Evolutionary conservation across 2,113 vertebrate genomes (phyloP), one percentile per base, ranked within the genome.

Genomic region (Lichenostomus cassidix): DNA sequence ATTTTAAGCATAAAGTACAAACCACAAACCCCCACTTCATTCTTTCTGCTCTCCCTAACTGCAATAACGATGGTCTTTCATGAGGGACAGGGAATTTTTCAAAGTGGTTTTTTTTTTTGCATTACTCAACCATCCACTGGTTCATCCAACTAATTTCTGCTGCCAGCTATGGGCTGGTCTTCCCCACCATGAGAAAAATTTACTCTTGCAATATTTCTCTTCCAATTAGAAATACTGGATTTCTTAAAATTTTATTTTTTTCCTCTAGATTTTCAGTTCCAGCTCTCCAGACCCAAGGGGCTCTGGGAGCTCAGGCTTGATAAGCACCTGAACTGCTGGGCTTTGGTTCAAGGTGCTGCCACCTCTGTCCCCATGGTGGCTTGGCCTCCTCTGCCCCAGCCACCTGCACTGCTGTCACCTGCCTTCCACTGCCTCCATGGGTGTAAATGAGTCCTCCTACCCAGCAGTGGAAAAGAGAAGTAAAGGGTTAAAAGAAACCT

Each of bases 401-500:
- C 33, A 39, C 62, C 87, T 49, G 25, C 44, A 17, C 16, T 7
- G 0, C 25, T 78, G 44, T 37, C 73, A 83, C 89, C 84, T 92
- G 58, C 74, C 69, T 71, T 46, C 69, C 53, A 4, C 33, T 18
- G 53, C 53, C n/a, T 49, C 63, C 0, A 0, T 0, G 27, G 29
- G 47, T 35, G 49, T 10, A 37, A 85, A 80, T n/a, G 39, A 70
- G 6, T 2, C 24, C 31, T 68, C 56, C 33, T 19, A 5, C 29
- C 27, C 0, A 0, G 20, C 71, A 63, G 12, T 8, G 53, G 21
- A 15, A 71, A 76, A 60, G 92, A 80, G 85, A 68, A 63, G n/a
- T 0, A 78, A 96, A 93, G 95, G 88, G 95, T 96, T 96, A 97
- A 97, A 93, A 95, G 76, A 89, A 95, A 68, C 80, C 86, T 90